Evolutionary conservation across 2,113 vertebrate species (phyloP).

Genomic region (Leptosomus discolor): DNA sequence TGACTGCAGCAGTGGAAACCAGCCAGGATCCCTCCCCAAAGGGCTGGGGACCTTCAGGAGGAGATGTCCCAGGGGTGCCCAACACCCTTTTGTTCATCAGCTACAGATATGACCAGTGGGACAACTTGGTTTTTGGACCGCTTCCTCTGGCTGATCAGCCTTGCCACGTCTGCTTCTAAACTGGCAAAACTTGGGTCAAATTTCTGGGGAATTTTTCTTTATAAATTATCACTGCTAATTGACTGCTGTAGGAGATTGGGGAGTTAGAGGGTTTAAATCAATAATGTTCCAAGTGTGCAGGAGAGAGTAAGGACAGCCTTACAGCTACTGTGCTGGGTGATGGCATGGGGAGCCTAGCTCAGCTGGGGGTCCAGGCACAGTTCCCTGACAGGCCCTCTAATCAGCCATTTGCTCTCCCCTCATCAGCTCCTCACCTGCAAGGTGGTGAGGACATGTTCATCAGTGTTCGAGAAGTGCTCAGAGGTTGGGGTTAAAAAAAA

Average conservation of each 20-base stretch:
- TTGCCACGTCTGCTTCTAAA: not conserved
- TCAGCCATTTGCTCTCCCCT: not conserved
- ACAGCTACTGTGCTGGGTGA: fast-evolving
- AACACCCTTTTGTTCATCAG: not conserved
- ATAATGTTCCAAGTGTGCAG: not conserved
- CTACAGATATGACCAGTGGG: not conserved
- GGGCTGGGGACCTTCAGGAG: too few relatives aligned
- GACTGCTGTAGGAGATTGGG: not conserved
- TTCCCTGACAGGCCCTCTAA: not conserved
- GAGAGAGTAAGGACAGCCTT: not conserved
- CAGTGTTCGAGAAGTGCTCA: not conserved
- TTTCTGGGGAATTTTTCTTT: not conserved
- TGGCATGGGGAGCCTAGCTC: not conserved
- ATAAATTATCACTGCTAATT: not conserved
- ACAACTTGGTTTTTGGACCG: not conserved
- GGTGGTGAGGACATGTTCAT: fast-evolving
- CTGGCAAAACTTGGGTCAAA: not conserved
- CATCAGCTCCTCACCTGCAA: not conserved
- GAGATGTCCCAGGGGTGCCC: not conserved
- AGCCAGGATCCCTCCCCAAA: not conserved
- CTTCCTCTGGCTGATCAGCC: not conserved
- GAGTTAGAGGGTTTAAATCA: not conserved
- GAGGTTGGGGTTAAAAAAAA: fast-evolving
- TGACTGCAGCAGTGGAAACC: not conserved
- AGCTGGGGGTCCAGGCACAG: not conserved